Evolutionary conservation across 2,888 invertebrate species (phyloP).

Genomic region (Petrophora chlorosata): DNA sequence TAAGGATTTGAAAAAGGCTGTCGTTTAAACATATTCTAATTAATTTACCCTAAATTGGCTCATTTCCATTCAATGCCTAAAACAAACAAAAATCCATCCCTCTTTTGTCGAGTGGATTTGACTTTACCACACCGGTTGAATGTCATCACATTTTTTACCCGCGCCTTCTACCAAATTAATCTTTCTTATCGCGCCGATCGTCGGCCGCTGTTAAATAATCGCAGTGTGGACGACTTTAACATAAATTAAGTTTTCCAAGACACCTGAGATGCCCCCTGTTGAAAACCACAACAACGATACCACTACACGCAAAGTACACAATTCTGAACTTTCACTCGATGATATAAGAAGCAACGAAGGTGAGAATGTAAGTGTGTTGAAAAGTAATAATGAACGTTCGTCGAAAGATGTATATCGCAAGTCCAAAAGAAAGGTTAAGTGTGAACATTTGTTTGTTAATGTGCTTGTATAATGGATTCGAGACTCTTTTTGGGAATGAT

Average conservation of each 20-base stretch:
- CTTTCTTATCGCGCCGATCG: constrained; percentile 76
- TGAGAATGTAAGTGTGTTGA: constrained; percentile 40
- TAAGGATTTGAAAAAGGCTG: constrained; percentile 4
- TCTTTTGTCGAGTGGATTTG: constrained; percentile 45
- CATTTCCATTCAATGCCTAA: constrained; percentile 24
- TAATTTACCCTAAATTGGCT: constrained; percentile 13
- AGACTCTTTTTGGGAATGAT: constrained; percentile 70
- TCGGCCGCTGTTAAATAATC: constrained; percentile 76
- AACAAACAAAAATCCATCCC: constrained; percentile 22
- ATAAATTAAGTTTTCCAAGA: constrained; percentile 82
- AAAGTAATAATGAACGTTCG: constrained; percentile 74
- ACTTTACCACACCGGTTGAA: constrained; percentile 65
- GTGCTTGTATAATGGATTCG: constrained; percentile 77
- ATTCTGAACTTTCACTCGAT: constrained; percentile 41
- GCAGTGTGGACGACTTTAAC: constrained; percentile 77
- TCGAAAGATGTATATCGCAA: constrained; percentile 76
- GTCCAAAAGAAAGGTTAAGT: constrained; percentile 80
- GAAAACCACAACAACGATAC: constrained; percentile 47
- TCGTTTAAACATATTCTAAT: constrained; percentile 10
- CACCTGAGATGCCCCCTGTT: constrained; percentile 78
- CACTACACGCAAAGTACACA: neutral
- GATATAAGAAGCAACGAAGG: constrained; percentile 18
- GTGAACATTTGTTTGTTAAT: constrained; percentile 83
- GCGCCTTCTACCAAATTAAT: constrained; percentile 70
- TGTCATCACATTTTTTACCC: constrained; percentile 66